Conservation (phyloP, 2,888 invertebrate species). For the Catocala nupta region DNA sequence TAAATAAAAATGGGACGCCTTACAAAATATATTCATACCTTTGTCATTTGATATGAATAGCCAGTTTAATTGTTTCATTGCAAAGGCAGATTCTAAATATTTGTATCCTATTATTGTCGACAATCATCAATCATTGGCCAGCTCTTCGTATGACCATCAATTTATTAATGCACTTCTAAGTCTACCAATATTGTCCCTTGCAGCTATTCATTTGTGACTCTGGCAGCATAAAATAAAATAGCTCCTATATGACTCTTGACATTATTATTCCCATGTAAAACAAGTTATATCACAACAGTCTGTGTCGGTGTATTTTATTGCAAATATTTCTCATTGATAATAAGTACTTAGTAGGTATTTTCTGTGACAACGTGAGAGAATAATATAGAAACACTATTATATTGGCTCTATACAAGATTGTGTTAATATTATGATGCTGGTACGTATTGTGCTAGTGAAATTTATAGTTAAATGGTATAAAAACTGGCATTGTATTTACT, state of each 20-base stretch:
- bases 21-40: too few species aligned
- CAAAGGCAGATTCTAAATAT: too few species aligned
- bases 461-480: conserved; percentile 41
- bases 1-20: too few species aligned
- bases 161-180: too few species aligned
- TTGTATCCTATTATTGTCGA: too few species aligned
- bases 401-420: conserved; percentile 43
- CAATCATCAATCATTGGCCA: too few species aligned
- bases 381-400: conserved; percentile 45
- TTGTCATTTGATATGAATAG: too few species aligned
- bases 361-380: conserved; percentile 49
- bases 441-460: conserved; percentile 40
- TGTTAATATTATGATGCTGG: conserved; percentile 35
- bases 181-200: too few species aligned
- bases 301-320: conserved; percentile 35
- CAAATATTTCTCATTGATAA: conserved; percentile 45
- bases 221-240: too few species aligned
- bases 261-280: conserved; percentile 23
- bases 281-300: conserved; percentile 33
- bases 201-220: too few species aligned
- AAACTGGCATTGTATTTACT: conserved; percentile 33
- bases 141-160: too few species aligned
- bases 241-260: background rate
- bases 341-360: conserved; percentile 35
- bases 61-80: too few species aligned